A percentile compares a stretch with the other conserved stretches of the same genome.
Conservation (phyloP, 1,140 invertebrate genomes). For the Anoplolepis gracilipes region DNA sequence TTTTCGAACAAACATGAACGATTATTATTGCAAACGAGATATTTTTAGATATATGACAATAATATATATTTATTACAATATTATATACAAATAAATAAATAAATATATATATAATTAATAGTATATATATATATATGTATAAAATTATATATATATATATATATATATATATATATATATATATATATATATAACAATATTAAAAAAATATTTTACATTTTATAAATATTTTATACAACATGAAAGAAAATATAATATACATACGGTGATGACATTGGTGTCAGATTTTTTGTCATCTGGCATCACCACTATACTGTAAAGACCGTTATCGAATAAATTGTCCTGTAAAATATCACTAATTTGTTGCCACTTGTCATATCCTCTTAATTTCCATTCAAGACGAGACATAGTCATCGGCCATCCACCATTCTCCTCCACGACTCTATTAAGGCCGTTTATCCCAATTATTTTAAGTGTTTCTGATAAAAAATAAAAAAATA, state of each 20-base stretch:
- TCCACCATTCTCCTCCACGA: neutral
- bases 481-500: neutral
- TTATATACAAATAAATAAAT: neutral
- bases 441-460: neutral
- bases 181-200: too few relatives aligned
- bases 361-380: neutral
- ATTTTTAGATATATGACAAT: neutral
- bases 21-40: neutral
- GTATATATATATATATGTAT: too few relatives aligned
- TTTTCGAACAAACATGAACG: neutral
- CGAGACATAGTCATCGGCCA: neutral
- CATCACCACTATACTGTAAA: neutral
- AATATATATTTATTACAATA: too few relatives aligned
- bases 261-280: neutral
- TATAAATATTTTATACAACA: neutral
- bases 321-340: neutral
- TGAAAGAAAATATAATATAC: constrained; percentile 19
- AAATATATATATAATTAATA: too few relatives aligned
- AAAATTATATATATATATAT: too few relatives aligned
- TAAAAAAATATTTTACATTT: too few relatives aligned
- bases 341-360: neutral
- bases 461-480: neutral
- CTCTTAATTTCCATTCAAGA: neutral
- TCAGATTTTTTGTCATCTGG: neutral
- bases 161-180: too few relatives aligned